These are phyloP conservation scores for Ceuthmochares aereus DNA, from an alignment of 2,113 vertebrate species.

Conservation along the genomic window DNA sequence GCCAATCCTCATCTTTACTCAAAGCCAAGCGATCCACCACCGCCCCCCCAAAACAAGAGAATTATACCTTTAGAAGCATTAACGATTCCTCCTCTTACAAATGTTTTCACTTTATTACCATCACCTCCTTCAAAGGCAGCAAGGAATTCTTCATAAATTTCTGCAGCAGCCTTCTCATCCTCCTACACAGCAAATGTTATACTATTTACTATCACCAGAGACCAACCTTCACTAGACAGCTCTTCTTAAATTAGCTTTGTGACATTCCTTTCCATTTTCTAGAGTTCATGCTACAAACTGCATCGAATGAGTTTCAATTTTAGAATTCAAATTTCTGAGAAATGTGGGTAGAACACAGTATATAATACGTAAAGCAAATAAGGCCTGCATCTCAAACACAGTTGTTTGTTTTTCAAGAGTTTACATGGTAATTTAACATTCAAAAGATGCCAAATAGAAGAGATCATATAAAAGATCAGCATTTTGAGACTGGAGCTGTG, in stretches of 20 bases:
- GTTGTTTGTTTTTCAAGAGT: neutral
- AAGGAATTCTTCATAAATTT: slow-evolving; percentile 99
- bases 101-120: slow-evolving; percentile 95
- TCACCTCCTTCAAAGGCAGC: slow-evolving; percentile 97
- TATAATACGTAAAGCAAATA: neutral
- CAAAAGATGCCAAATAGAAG: neutral
- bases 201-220: slow-evolving; percentile 43
- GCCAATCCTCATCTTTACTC: neutral
- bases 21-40: neutral
- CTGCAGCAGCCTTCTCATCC: slow-evolving; percentile 97
- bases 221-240: neutral
- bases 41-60: neutral
- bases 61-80: slow-evolving; percentile 94
- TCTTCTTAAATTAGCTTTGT: slow-evolving; percentile 27
- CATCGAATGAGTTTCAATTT: neutral
- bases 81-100: slow-evolving; percentile 96
- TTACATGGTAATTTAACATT: neutral
- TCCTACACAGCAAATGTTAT: slow-evolving; percentile 81
- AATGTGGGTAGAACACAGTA: neutral
- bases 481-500: neutral
- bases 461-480: neutral
- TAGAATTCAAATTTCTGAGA: neutral
- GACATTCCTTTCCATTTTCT: neutral
- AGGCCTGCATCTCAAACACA: neutral
- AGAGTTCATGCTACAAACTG: neutral